Percentiles rank a stretch among this genome's conserved stretches.
Evolutionary conservation across 2,113 vertebrate species (phyloP).

Genomic region (Ifrita kowaldi): DNA sequence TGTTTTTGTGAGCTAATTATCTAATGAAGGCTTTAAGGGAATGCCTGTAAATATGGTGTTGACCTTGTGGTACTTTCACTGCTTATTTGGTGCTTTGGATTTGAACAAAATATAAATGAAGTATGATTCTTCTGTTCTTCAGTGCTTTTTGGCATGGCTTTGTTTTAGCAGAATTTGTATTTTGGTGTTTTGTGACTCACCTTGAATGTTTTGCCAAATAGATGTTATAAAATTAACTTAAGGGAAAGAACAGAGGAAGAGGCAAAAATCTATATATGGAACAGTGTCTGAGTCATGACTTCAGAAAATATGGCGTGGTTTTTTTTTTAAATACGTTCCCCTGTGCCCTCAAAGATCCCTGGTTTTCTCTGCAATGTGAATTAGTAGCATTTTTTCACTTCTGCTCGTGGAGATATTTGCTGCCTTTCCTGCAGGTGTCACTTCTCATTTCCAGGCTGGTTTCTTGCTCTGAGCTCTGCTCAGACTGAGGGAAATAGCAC

Average conservation of each 20-base stretch:
- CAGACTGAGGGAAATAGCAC: background rate
- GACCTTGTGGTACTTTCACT: background rate
- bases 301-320: background rate
- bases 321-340: fast-evolving
- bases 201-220: conserved; percentile 2
- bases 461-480: background rate
- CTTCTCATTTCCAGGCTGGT: background rate
- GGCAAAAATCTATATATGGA: background rate
- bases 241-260: background rate
- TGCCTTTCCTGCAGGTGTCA: background rate
- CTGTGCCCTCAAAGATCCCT: background rate
- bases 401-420: background rate
- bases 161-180: background rate
- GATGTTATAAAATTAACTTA: background rate
- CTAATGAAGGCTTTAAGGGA: background rate
- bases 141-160: background rate
- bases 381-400: background rate
- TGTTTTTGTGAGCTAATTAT: background rate
- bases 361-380: background rate
- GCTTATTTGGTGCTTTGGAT: background rate
- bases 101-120: background rate
- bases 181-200: background rate
- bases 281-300: background rate
- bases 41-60: fast-evolving
- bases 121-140: background rate